Percentiles rank a stretch among this genome's conserved stretches.
phyloP scores from a whole-genome alignment of 1,140 invertebrate species.

The Tribolium castaneum region DNA sequence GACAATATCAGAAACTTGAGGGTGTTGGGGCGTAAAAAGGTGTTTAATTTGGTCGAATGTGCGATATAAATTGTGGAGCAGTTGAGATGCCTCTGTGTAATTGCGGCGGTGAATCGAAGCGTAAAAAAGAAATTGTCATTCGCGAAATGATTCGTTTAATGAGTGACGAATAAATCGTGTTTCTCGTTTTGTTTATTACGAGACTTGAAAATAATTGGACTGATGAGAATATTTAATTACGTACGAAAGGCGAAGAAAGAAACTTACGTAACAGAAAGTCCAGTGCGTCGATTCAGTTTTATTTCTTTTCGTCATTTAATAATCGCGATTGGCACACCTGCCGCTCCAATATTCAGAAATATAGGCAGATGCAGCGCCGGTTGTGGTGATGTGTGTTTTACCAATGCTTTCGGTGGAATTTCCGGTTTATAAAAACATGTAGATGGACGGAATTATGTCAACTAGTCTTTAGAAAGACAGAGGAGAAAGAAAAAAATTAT shows the following conservation, averaged over 20 bases:
- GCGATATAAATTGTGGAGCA: too few species aligned
- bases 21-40: too few species aligned
- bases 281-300: constrained; percentile 37
- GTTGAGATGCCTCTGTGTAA: too few species aligned
- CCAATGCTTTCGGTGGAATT: constrained; percentile 37
- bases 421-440: constrained; percentile 28
- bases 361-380: constrained; percentile 50
- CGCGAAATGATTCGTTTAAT: not conserved
- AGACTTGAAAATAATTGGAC: constrained; percentile 26
- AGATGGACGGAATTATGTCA: constrained; percentile 26
- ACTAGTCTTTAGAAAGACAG: not conserved
- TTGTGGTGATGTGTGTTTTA: constrained; percentile 29
- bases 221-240: constrained; percentile 25
- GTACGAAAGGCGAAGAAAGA: constrained; percentile 32
- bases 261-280: constrained; percentile 16
- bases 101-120: not conserved
- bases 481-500: not conserved
- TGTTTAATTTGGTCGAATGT: too few species aligned
- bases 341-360: constrained; percentile 54
- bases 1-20: too few species aligned
- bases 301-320: constrained; percentile 51
- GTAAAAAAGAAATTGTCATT: not conserved
- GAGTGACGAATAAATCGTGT: not conserved
- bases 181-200: not conserved
- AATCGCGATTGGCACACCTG: constrained; percentile 53